Conservation (phyloP, 2,888 invertebrate species). For the Tipula unca region DNA sequence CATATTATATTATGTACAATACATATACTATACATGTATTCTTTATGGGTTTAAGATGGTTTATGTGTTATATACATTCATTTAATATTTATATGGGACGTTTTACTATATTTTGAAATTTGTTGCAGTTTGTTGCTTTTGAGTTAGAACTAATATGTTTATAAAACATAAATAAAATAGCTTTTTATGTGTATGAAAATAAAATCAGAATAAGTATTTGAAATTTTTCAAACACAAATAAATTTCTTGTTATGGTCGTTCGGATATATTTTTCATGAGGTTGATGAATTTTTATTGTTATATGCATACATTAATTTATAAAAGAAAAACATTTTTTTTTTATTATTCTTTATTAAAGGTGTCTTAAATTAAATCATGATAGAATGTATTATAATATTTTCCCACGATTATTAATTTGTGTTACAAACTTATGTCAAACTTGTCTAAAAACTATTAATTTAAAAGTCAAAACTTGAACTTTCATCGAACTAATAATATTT, state of each 20-base stretch:
- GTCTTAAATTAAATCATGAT: no score
- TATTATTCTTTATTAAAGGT: no score
- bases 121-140: not conserved
- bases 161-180: not conserved
- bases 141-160: not conserved
- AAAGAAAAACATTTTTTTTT: no score
- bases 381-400: not conserved
- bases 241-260: not conserved
- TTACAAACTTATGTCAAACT: not conserved
- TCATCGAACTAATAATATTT: not conserved
- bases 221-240: not conserved
- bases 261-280: not conserved
- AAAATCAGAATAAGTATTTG: not conserved
- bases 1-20: not conserved
- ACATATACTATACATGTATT: not conserved
- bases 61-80: not conserved
- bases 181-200: not conserved
- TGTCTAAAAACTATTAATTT: not conserved
- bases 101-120: not conserved
- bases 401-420: not conserved
- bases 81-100: not conserved
- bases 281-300: not conserved
- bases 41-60: not conserved
- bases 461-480: not conserved
- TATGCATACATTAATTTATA: no score